phyloP scores from a whole-genome alignment of 1,140 invertebrate genomes.

The Drosophila novamexicana region DNA sequence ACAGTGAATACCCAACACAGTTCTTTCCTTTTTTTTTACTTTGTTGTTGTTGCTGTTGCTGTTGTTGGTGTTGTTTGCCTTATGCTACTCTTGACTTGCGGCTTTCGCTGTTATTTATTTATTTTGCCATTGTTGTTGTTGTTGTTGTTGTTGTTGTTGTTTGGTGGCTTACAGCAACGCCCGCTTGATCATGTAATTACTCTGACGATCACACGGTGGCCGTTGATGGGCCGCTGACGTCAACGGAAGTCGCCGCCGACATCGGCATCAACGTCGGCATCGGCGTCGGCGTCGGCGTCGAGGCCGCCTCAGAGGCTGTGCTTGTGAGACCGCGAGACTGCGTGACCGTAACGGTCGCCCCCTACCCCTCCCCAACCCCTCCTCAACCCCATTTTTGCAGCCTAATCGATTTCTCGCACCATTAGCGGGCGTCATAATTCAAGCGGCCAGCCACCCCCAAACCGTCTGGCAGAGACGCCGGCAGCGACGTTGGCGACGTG shows the following conservation, averaged over 20 bases:
- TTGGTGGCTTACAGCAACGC: constrained; percentile 49
- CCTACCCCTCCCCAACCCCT: neutral
- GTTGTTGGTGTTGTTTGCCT: constrained; percentile 29
- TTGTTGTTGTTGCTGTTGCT: constrained; percentile 24
- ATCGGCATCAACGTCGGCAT: neutral
- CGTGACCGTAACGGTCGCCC: neutral
- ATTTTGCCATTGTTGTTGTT: constrained; percentile 18
- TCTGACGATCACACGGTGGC: constrained; percentile 70
- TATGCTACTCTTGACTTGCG: constrained; percentile 44
- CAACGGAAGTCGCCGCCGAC: constrained; percentile 63
- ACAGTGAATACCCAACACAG: constrained; percentile 37
- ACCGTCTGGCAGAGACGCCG: constrained; percentile 2
- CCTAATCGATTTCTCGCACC: constrained; percentile 66
- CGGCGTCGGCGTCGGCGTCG: neutral
- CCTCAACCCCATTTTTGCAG: too few relatives aligned
- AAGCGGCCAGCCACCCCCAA: constrained; percentile 32
- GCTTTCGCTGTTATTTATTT: constrained; percentile 32
- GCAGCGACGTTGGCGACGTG: neutral
- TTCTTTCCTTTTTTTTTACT: constrained; percentile 14
- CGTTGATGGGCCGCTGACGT: constrained; percentile 68
- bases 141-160: constrained; percentile 39
- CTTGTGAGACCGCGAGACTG: constrained; percentile 5
- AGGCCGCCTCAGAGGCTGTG: constrained; percentile 11
- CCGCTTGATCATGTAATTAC: constrained; percentile 66
- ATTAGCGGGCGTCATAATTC: constrained; percentile 71